Conservation (phyloP, 2,113 vertebrate genomes). For the Tragelaphus buxtoni region DNA sequence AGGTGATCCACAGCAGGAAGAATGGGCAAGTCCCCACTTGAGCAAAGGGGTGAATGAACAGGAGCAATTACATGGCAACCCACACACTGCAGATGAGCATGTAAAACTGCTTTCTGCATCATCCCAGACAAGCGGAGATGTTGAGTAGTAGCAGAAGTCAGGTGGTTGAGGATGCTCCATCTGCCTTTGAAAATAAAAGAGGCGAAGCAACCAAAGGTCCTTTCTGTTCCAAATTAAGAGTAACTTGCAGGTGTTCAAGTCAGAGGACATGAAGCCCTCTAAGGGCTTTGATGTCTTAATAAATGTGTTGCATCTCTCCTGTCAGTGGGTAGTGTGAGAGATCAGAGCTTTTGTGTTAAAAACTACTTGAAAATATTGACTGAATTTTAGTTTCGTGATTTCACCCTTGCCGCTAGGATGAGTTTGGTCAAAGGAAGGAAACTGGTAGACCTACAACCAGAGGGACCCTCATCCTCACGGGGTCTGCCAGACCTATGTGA, state of each 20-base stretch:
- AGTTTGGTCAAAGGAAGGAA: not conserved
- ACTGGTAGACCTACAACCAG: not conserved
- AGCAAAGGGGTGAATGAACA: not conserved
- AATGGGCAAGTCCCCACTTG: fast-evolving
- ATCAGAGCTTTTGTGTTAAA: not conserved
- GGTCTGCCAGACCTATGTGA: not conserved
- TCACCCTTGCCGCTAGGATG: not conserved
- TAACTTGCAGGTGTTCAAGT: not conserved
- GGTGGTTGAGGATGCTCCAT: not conserved
- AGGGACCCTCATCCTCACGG: not conserved
- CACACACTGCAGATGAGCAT: fast-evolving
- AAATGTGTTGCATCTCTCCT: not conserved
- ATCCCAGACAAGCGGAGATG: not conserved
- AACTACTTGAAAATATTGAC: not conserved
- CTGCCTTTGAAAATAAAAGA: not conserved
- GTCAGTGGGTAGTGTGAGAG: not conserved
- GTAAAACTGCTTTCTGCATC: not conserved
- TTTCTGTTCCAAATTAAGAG: constrained; percentile 25
- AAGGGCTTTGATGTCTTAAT: not conserved
- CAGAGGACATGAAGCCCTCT: not conserved
- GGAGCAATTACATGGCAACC: not conserved
- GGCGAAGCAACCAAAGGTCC: not conserved
- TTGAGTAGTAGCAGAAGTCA: not conserved
- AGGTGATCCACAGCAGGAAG: not conserved
- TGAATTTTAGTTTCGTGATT: not conserved